These are phyloP conservation scores for Telmatherina bonti DNA, from an alignment of 2,797 vertebrate genomes.

Conservation along the genomic window DNA sequence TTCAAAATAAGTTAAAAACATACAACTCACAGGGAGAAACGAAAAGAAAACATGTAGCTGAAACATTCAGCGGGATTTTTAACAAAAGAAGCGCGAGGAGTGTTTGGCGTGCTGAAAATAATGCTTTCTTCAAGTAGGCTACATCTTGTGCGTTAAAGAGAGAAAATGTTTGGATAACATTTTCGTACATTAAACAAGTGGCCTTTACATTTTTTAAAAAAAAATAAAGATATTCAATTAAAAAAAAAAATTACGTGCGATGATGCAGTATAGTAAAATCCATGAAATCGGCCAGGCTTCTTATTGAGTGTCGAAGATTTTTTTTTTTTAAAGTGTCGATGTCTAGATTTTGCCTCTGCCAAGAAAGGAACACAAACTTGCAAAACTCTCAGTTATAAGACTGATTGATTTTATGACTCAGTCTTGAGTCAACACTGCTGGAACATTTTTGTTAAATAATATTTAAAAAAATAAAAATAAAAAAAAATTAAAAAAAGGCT, in stretches of 20 bases:
- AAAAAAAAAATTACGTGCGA: slow-evolving; percentile 70
- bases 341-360: slow-evolving; percentile 62
- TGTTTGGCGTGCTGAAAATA: slow-evolving; percentile 70
- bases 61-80: slow-evolving; percentile 38
- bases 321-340: not conserved
- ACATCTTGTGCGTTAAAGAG: slow-evolving; percentile 66
- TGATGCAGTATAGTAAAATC: slow-evolving; percentile 56
- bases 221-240: slow-evolving; percentile 69
- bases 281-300: slow-evolving; percentile 41
- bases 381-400: slow-evolving; percentile 70
- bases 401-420: slow-evolving; percentile 70
- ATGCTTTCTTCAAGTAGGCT: slow-evolving; percentile 69
- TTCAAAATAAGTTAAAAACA: slow-evolving; percentile 83
- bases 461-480: too few species aligned
- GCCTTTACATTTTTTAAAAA: slow-evolving; percentile 59
- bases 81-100: slow-evolving; percentile 32
- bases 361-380: slow-evolving; percentile 60
- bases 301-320: not conserved
- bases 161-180: slow-evolving; percentile 24
- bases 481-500: slow-evolving; percentile 76
- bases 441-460: slow-evolving; percentile 76
- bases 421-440: slow-evolving; percentile 76
- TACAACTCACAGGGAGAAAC: slow-evolving; percentile 45
- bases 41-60: slow-evolving; percentile 31
- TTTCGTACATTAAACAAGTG: slow-evolving; percentile 39